phyloP scores from a whole-genome alignment of 2,888 invertebrate genomes.

The Brachyopa scutellaris region DNA sequence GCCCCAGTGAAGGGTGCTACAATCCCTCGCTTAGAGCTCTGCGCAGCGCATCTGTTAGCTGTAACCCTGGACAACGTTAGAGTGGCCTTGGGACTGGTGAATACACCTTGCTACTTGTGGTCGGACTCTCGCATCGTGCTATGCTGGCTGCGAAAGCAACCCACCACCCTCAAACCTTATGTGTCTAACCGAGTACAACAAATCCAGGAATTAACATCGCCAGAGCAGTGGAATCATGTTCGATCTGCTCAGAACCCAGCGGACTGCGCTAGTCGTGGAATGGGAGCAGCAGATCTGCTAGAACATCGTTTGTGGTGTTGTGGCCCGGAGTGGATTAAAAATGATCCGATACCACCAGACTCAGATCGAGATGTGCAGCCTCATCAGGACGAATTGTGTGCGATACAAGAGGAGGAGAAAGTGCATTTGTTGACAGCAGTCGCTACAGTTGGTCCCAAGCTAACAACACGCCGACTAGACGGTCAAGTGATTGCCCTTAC shows the following conservation, averaged over 20 bases:
- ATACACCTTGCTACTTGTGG: too few relatives aligned
- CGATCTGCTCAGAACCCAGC: background rate
- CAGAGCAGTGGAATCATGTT: too few relatives aligned
- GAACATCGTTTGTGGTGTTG: constrained; percentile 12
- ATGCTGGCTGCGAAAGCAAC: too few relatives aligned
- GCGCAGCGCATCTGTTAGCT: constrained; percentile 24
- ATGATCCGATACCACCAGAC: background rate
- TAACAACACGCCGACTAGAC: background rate
- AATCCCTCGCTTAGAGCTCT: constrained; percentile 24
- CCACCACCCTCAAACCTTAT: too few relatives aligned
- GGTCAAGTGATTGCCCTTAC: background rate
- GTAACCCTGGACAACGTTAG: constrained; percentile 1
- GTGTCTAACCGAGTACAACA: too few relatives aligned
- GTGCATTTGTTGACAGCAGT: background rate
- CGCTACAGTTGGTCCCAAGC: background rate
- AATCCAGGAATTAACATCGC: too few relatives aligned
- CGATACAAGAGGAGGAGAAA: background rate
- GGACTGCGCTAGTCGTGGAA: constrained; percentile 25
- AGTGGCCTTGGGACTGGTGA: too few relatives aligned
- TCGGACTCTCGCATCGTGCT: too few relatives aligned
- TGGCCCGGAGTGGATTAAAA: constrained; percentile 23
- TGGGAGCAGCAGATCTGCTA: background rate
- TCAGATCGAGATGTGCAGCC: background rate
- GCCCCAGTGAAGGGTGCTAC: too few relatives aligned
- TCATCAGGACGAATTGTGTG: background rate